These are phyloP conservation scores for Eriocheir sinensis DNA, from an alignment of 1,140 invertebrate genomes.

Conservation along the genomic window DNA sequence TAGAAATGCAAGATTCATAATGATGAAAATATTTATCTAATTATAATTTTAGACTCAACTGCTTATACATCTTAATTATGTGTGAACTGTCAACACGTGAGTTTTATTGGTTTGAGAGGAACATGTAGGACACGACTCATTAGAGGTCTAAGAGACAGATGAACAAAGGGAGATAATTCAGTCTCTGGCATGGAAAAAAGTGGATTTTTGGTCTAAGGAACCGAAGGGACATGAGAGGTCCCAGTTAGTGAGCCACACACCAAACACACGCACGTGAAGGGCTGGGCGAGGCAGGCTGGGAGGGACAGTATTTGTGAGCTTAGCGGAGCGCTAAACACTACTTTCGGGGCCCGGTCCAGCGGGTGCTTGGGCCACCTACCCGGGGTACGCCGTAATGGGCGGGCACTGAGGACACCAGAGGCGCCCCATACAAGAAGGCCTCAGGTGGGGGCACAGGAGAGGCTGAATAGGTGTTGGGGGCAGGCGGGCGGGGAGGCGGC, in stretches of 20 bases:
- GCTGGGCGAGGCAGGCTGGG: neutral
- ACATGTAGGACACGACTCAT: too few species aligned
- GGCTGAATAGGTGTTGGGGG: slow-evolving; percentile 59
- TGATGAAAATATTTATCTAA: too few species aligned
- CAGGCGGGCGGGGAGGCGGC: slow-evolving; percentile 72
- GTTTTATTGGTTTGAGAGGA: too few species aligned
- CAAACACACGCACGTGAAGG: neutral
- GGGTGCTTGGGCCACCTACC: slow-evolving; percentile 56
- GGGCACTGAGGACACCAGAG: slow-evolving; percentile 56
- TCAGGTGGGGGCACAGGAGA: slow-evolving; percentile 62
- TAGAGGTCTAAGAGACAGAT: too few species aligned
- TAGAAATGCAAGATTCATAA: too few species aligned
- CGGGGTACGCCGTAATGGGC: slow-evolving; percentile 50
- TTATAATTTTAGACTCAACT: too few species aligned
- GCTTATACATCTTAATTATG: too few species aligned
- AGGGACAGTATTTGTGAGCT: neutral
- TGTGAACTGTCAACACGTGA: too few species aligned
- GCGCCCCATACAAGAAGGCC: slow-evolving; percentile 24
- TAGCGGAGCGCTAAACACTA: slow-evolving; percentile 29
- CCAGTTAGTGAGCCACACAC: slow-evolving; percentile 44
- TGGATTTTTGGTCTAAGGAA: neutral
- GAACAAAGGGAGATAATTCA: too few species aligned
- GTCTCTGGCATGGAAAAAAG: neutral
- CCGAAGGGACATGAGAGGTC: neutral
- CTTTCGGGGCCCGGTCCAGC: neutral